A percentile compares a stretch with the other conserved stretches of the same genome.
phyloP scores from a whole-genome alignment of 2,113 vertebrate genomes.

The Haliaeetus leucogaster region DNA sequence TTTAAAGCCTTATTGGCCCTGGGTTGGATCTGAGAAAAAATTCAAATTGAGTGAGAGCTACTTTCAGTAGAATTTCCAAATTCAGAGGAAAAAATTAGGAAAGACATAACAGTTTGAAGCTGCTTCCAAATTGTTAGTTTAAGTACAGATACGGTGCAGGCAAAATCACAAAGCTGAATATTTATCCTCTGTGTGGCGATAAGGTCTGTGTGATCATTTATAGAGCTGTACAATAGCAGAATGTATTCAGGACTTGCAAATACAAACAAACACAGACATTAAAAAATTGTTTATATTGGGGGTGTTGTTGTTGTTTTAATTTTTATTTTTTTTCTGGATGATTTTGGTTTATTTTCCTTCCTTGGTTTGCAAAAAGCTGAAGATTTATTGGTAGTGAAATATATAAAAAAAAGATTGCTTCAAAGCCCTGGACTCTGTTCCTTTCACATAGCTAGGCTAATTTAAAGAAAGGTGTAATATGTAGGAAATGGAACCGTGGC shows the following conservation, averaged over 20 bases:
- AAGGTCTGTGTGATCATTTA: not conserved
- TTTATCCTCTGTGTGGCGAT: not conserved
- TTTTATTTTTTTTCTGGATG: not conserved
- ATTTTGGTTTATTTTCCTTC: not conserved
- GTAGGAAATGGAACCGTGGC: not conserved
- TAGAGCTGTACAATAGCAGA: not conserved
- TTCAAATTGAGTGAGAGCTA: not conserved
- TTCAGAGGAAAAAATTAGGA: not conserved
- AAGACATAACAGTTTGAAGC: not conserved
- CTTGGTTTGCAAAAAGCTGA: not conserved
- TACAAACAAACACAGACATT: not conserved
- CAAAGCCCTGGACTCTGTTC: not conserved
- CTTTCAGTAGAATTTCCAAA: not conserved
- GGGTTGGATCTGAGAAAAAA: not conserved
- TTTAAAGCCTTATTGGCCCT: not conserved
- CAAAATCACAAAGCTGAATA: not conserved
- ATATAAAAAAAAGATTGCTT: not conserved
- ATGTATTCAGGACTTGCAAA: not conserved
- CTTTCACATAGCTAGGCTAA: not conserved
- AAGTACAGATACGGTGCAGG: not conserved
- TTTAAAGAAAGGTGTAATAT: not conserved
- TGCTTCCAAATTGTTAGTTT: not conserved
- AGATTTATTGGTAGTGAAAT: not conserved
- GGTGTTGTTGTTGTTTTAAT: not conserved
- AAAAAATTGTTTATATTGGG: not conserved